Base-by-base conservation (phyloP, 2,888 invertebrate genomes). In the Keiferia lycopersicella region DNA sequence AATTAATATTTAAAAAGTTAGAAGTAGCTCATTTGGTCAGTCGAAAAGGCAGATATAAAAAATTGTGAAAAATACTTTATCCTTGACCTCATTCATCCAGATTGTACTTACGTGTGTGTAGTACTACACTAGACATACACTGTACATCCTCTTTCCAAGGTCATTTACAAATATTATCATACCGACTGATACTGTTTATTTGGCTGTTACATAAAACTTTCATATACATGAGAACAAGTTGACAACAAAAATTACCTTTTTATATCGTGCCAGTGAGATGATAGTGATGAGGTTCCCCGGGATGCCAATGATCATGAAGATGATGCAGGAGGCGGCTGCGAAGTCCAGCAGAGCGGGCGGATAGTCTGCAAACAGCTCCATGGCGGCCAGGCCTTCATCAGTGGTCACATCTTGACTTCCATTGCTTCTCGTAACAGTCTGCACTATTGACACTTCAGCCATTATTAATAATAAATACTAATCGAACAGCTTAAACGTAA, bases 251-350 rank as follows among this genome's bases (percentile, higher is more conserved):
- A 91, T 88, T 76, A 96, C 96, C 94, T 95, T 96, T 87, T 94
- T 95, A 74, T 95, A 95, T 58, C 94, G 92, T 51, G 95, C 93
- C 39, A 96, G 88, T 0, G 96, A 96, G 45, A 94, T 86, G 69
- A 96, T 95, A 53, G 96, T 96, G 78, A 96, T 93, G 65, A 96
- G 87, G 82, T 96, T 96, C 14, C 96, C 96, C 1, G 96, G 96
- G 61, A 96, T 94, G 14, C 96, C 96, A 67, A 96, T 88, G 70
- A 95, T 83, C 91, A 96, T 95, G 84, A 96, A 96, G 50, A 95
- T 82, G 30, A 95, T 84, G 82, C 96, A 96, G 80, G 94, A 94
- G 57, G 92, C 89, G 14, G 95, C 94, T 0, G 96, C 96, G 67
- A 96, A 94, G 68, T 92, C 91, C 68, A 96, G 85, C 70, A 96